Evolutionary conservation across 2,888 invertebrate genomes (phyloP).

Genomic region (Pediacus dermestoides): DNA sequence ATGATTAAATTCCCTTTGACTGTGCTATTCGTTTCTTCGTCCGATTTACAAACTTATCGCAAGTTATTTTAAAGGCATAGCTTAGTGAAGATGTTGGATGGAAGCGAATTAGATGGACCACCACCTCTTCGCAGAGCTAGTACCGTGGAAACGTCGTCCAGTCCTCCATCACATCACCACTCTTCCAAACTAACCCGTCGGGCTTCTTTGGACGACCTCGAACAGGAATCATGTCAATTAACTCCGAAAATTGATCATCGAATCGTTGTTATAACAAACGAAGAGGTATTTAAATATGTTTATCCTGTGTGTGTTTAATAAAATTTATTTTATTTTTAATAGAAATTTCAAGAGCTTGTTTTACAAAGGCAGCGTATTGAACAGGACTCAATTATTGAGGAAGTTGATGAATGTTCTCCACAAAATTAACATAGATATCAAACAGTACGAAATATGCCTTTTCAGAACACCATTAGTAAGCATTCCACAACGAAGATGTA

Average conservation of each 20-base stretch:
- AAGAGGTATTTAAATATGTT: constrained; percentile 57
- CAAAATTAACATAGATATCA: constrained; percentile 37
- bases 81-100: constrained; percentile 73
- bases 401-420: constrained; percentile 63
- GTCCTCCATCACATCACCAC: constrained; percentile 34
- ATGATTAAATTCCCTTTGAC: too few relatives aligned
- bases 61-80: constrained; percentile 64
- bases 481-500: constrained; percentile 5
- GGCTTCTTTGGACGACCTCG: constrained; percentile 76
- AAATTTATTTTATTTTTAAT: constrained; percentile 4
- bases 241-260: constrained; percentile 79
- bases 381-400: constrained; percentile 68
- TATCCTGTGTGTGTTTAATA: neutral
- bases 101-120: constrained; percentile 67
- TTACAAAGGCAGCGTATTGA: constrained; percentile 61
- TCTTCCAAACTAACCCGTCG: constrained; percentile 61
- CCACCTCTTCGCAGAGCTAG: constrained; percentile 62
- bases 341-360: constrained; percentile 59
- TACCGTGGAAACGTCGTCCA: constrained; percentile 40
- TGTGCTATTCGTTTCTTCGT: too few relatives aligned
- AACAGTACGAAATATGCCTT: neutral
- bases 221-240: constrained; percentile 75
- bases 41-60: too few relatives aligned
- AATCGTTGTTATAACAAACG: constrained; percentile 69
- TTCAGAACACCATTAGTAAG: constrained; percentile 3